A percentile compares a stretch with the other conserved stretches of the same genome.
Conservation (phyloP, 2,113 vertebrate species). For the Potamarius usumacintae region DNA sequence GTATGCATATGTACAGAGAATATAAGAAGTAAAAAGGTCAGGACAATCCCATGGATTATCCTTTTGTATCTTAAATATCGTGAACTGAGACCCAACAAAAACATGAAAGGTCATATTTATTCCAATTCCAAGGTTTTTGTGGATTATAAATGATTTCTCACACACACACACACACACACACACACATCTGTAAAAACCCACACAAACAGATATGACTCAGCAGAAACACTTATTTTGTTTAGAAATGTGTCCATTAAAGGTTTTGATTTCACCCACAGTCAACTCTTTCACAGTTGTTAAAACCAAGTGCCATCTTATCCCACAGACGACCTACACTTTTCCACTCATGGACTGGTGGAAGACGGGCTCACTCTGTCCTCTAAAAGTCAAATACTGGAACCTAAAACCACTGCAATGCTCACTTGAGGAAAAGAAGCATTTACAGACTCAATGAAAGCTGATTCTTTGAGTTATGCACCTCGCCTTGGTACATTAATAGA, state of each 20-base stretch:
- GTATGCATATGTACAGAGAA: neutral
- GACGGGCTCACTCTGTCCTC: slow-evolving; percentile 35
- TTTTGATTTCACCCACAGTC: slow-evolving; percentile 44
- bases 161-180: neutral
- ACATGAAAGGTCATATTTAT: neutral
- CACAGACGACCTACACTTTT: slow-evolving; percentile 35
- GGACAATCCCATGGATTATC: neutral
- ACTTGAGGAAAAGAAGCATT: slow-evolving; percentile 48
- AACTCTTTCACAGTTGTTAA: slow-evolving; percentile 20
- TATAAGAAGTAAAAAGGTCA: neutral
- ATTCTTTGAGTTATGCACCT: slow-evolving; percentile 52
- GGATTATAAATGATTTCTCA: neutral
- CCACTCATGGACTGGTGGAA: slow-evolving; percentile 35
- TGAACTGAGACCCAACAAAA: neutral
- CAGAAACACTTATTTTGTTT: slow-evolving; percentile 19
- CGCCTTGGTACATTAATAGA: slow-evolving; percentile 60
- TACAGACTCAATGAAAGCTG: slow-evolving; percentile 54
- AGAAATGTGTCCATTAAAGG: slow-evolving; percentile 42
- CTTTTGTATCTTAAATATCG: neutral
- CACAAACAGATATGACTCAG: slow-evolving; percentile 36
- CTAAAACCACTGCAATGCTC: slow-evolving; percentile 51
- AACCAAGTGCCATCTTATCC: slow-evolving; percentile 29
- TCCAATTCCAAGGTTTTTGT: neutral
- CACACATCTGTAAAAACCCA: neutral
- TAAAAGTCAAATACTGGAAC: slow-evolving; percentile 49